Evolutionary conservation across 2,888 invertebrate genomes (phyloP).

Genomic region (Volucella inanis): DNA sequence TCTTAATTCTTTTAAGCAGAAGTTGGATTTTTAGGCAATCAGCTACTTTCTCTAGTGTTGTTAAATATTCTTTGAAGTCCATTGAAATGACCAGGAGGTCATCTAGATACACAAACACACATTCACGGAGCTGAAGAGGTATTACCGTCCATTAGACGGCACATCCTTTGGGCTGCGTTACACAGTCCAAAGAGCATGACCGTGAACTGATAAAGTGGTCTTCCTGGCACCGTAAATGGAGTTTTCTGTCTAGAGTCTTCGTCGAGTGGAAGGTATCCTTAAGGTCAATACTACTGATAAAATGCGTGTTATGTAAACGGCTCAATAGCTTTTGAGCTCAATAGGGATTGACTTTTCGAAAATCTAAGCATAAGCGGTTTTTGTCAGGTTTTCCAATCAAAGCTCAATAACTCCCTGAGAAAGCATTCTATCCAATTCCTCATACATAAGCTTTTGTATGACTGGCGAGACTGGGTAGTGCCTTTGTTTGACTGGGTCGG

Average conservation of each 20-base stretch:
- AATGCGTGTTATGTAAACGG: no score
- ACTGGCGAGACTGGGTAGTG: no score
- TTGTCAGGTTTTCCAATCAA: no score
- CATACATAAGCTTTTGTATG: no score
- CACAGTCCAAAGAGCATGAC: slow-evolving; percentile 52
- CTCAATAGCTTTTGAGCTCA: slow-evolving; percentile 66
- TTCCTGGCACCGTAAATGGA: slow-evolving; percentile 68
- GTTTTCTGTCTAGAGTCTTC: slow-evolving; percentile 41
- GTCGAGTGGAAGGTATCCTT: slow-evolving; percentile 33
- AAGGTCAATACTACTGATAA: no score
- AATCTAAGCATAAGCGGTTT: slow-evolving; percentile 77
- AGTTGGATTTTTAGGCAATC: slow-evolving; percentile 40
- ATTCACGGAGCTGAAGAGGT: slow-evolving; percentile 53
- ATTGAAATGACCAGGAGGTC: slow-evolving; percentile 48
- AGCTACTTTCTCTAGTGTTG: slow-evolving; percentile 27
- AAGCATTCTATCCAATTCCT: no score
- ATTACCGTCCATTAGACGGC: slow-evolving; percentile 75
- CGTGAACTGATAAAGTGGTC: slow-evolving; percentile 39
- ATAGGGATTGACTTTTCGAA: slow-evolving; percentile 77
- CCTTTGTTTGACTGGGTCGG: no score
- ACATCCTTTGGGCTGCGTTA: slow-evolving; percentile 64
- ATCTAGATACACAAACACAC: slow-evolving; percentile 63
- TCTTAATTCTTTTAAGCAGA: slow-evolving; percentile 61
- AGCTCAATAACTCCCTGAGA: no score
- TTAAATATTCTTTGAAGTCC: slow-evolving; percentile 51